Evolutionary conservation across 2,888 invertebrate species (phyloP).

Genomic region (Troides aeacus): DNA sequence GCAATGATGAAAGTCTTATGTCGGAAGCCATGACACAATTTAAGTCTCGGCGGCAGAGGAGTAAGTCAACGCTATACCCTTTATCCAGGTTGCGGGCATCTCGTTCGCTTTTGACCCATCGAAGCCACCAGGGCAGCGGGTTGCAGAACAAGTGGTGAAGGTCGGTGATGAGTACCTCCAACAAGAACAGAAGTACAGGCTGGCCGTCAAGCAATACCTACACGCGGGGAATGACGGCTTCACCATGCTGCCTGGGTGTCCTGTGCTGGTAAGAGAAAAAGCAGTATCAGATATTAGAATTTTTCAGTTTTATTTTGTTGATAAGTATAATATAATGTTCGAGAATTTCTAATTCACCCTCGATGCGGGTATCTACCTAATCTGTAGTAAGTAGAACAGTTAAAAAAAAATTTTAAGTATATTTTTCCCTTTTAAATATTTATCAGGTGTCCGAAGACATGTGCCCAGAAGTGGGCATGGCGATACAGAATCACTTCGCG

Average conservation of each 20-base stretch:
- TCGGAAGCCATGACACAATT: too few species aligned
- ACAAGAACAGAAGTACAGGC: constrained; percentile 84
- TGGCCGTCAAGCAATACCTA: constrained; percentile 91
- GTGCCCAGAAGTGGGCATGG: constrained; percentile 90
- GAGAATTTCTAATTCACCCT: too few species aligned
- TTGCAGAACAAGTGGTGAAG: constrained; percentile 86
- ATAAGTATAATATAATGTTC: too few species aligned
- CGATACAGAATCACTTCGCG: constrained; percentile 93
- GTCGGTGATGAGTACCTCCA: constrained; percentile 92
- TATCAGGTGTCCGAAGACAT: constrained; percentile 89
- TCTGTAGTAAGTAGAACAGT: too few species aligned
- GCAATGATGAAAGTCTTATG: too few species aligned
- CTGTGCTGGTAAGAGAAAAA: constrained; percentile 82
- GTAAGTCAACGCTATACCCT: too few species aligned
- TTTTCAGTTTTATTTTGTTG: too few species aligned
- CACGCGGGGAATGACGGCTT: constrained; percentile 92
- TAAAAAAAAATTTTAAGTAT: too few species aligned
- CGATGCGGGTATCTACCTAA: too few species aligned
- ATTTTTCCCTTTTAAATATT: too few species aligned
- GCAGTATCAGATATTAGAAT: background rate
- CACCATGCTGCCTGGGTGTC: constrained; percentile 86
- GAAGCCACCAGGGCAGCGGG: constrained; percentile 84
- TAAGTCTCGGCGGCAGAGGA: too few species aligned
- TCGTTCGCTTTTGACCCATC: constrained; percentile 88
- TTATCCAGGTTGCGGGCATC: constrained; percentile 83